Evolutionary conservation across 2,113 vertebrate genomes (phyloP), one percentile per base, ranked within the genome.

Genomic region (Poeciliopsis prolifica): DNA sequence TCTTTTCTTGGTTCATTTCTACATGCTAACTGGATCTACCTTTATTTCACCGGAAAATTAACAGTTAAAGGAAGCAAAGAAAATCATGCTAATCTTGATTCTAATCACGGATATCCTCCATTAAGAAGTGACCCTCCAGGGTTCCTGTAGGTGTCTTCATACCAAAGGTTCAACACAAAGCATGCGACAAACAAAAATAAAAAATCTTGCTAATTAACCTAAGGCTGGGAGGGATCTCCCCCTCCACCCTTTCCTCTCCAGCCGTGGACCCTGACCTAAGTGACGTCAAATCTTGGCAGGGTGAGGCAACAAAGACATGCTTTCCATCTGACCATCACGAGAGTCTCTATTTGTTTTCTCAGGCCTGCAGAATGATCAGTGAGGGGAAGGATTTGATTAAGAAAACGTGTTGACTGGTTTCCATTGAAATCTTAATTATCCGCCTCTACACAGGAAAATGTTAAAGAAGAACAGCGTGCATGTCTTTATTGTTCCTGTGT

Each of bases 251-350:
- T 88, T 77, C 82, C 48, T 86, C 79, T 80, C 73, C 65, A 77
- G 42, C 48, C 7, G 58, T 6, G 44, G 61, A 86, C 78, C 78
- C 80, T 17, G 51, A 84, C 78, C 68, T 68, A 10, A n/a, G n/a
- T 72, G 77, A 82, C 75, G 81, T 86, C 79, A 92, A 81, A 74
- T 70, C 48, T 72, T 83, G 90, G 88, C 88, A 87, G 86, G 74
- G 86, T 76, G 66, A 78, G 84, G 58, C 79, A 61, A 48, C 76
- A 65, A 72, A 73, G 89, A 84, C 79, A 37, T 74, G 24, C 51
- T 58, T 63, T 82, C 85, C 76, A 71, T 77, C 82, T 15, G 78
- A 83, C 74, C 84, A 77, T 89, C 83, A 84, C 67, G 78, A 79
- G 66, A 72, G 44, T 48, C 68, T 7, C 15, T 3, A 63, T 71